phyloP scores from a whole-genome alignment of 2,888 invertebrate genomes.

The Drosophila bunnanda region DNA sequence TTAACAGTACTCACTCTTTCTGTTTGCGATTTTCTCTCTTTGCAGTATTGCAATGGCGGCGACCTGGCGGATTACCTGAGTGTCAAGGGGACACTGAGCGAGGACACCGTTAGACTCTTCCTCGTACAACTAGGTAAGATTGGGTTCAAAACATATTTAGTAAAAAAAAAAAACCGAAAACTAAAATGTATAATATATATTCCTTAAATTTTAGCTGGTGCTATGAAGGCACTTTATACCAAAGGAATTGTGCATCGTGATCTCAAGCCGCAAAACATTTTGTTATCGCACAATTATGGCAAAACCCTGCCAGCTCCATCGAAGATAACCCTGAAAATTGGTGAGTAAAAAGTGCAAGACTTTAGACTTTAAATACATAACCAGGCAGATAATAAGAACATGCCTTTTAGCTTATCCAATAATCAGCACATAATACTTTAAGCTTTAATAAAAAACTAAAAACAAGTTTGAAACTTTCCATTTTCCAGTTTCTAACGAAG shows the following conservation, averaged over 20 bases:
- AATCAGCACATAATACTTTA: neutral
- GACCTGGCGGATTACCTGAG: conserved; percentile 98
- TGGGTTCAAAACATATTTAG: too few species aligned
- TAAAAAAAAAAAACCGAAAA: too few species aligned
- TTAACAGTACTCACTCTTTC: neutral
- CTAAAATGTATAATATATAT: neutral
- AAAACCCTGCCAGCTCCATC: conserved; percentile 87
- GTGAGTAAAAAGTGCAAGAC: conserved; percentile 85
- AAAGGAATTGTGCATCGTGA: conserved; percentile 99
- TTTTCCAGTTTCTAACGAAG: neutral
- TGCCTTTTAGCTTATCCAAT: neutral
- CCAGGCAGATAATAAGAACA: neutral
- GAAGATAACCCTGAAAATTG: conserved; percentile 97
- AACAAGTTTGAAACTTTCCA: conserved; percentile 9
- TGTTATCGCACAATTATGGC: conserved; percentile 91
- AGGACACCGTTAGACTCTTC: conserved; percentile 98
- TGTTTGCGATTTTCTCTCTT: conserved; percentile 56
- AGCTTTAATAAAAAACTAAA: neutral
- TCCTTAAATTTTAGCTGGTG: conserved; percentile 89
- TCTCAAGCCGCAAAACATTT: conserved; percentile 99
- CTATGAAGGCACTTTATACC: conserved; percentile 98
- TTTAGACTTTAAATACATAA: neutral
- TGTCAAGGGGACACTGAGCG: conserved; percentile 97
- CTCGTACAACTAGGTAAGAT: conserved; percentile 94
- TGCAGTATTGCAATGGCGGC: conserved; percentile 99